Evolutionary conservation across 2,113 vertebrate genomes (phyloP), one percentile per base, ranked within the genome.

Genomic region (Lanius collurio): DNA sequence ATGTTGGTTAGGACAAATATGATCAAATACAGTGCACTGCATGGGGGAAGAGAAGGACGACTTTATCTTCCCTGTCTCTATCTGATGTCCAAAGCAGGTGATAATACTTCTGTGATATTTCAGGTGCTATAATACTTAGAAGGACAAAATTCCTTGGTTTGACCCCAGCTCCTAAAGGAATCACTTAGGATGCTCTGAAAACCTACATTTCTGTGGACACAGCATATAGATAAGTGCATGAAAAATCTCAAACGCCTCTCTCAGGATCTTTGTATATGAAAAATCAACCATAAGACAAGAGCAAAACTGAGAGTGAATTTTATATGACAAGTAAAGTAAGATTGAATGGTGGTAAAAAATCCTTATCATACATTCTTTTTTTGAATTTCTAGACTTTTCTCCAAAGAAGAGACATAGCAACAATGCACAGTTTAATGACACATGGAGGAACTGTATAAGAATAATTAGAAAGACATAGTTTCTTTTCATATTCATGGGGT

Each of bases 21-120:
- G 26, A 50, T 41, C 35, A 46, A 63, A 74, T 35, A 42, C 8
- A 81, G 14, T 6, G 18, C 7, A n/a, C 8, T 37, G 4, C 14
- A 35, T 24, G 33, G 11, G 15, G 10, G 4, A 11, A 57, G 3
- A 23, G 26, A 41, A 69, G 18, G n/a, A 44, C n/a, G 62, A 18
- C 23, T 76, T 76, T 78, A 27, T 39, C 28, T 90, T 67, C 31
- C 24, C 70, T 13, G 26, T 74, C 11, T 28, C 13, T 65, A 11
- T 10, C n/a, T 49, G 28, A 70, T 1, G 0, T 53, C 7, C 13
- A 44, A 85, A 69, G 3, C 23, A 23, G 3, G 7, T 13, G 30
- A 35, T 37, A 37, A 41, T 14, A 30, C 7, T 56, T 35, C 31
- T 65, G 23, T 1, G 28, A 19, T 31, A 50, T 17, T 33, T 2